Conservation (phyloP, 2,888 invertebrate species). For the Frankliniella fusca region DNA sequence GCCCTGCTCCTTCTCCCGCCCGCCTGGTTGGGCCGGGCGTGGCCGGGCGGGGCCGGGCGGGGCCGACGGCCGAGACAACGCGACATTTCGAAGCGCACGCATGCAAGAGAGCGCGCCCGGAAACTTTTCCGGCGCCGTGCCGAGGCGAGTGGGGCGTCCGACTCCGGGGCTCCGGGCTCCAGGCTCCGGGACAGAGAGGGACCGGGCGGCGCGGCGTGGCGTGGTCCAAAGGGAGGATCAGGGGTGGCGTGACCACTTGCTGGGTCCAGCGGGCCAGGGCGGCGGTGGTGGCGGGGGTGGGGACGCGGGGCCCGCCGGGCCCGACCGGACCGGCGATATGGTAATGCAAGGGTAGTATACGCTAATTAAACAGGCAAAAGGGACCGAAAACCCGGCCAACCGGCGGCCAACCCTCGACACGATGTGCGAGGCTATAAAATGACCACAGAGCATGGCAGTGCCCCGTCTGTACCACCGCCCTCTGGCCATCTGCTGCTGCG, state of each 20-base stretch:
- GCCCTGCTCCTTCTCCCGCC: too few species aligned
- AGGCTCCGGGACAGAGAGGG: background rate
- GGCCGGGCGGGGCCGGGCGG: too few species aligned
- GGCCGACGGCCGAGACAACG: too few species aligned
- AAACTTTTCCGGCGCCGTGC: too few species aligned
- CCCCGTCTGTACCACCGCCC: background rate
- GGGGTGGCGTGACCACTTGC: too few species aligned
- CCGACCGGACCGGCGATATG: constrained; percentile 49
- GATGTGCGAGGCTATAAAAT: constrained; percentile 24
- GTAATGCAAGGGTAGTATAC: constrained; percentile 25
- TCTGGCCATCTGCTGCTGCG: constrained; percentile 30
- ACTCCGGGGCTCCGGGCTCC: too few species aligned
- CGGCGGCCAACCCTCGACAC: constrained; percentile 25
- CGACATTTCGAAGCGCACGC: too few species aligned
- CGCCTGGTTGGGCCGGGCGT: too few species aligned
- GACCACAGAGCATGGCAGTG: constrained; percentile 6
- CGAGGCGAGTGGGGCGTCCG: too few species aligned
- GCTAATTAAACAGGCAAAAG: constrained; percentile 26
- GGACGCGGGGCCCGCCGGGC: constrained; percentile 39
- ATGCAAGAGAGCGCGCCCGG: too few species aligned
- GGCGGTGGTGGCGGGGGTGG: background rate
- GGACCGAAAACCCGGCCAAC: constrained; percentile 25
- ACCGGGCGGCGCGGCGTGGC: background rate
- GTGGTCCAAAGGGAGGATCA: background rate
- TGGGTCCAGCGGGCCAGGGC: background rate